A percentile compares a stretch with the other conserved stretches of the same genome.
Conservation (phyloP, 1,140 invertebrate genomes). For the Drosophila trapezifrons region DNA sequence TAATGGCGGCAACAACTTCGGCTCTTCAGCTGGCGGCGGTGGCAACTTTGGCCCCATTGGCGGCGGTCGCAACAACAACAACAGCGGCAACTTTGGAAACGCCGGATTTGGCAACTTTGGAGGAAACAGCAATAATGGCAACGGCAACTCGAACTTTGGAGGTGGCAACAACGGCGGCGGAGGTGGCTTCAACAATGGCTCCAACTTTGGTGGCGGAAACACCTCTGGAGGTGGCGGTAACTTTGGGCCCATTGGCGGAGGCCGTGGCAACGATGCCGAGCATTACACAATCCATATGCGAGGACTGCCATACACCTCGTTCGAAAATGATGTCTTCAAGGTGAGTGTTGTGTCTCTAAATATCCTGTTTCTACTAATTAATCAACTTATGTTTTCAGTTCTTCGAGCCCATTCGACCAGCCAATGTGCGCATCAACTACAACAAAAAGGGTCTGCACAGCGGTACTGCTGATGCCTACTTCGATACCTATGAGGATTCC, state of each 20-base stretch:
- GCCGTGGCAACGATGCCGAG: conserved; percentile 64
- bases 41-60: conserved; percentile 67
- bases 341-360: conserved; percentile 30
- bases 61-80: conserved; percentile 66
- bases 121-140: conserved; percentile 45
- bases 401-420: conserved; percentile 81
- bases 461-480: conserved; percentile 95
- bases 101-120: conserved; percentile 52
- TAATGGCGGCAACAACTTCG: conserved; percentile 59
- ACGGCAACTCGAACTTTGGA: conserved; percentile 43
- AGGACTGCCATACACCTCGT: conserved; percentile 79
- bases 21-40: conserved; percentile 23
- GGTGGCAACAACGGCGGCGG: conserved; percentile 41
- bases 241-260: conserved; percentile 68
- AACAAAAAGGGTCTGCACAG: conserved; percentile 91
- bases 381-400: conserved; percentile 55
- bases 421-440: conserved; percentile 79
- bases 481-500: conserved; percentile 91
- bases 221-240: conserved; percentile 52
- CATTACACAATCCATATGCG: conserved; percentile 79
- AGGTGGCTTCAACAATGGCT: conserved; percentile 50
- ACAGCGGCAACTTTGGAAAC: conserved; percentile 46
- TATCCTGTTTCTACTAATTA: neutral
- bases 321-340: conserved; percentile 82
- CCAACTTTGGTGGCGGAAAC: conserved; percentile 37